These are phyloP conservation scores for Vulpes vulpes DNA, from an alignment of 2,113 vertebrate species.

Conservation along the genomic window DNA sequence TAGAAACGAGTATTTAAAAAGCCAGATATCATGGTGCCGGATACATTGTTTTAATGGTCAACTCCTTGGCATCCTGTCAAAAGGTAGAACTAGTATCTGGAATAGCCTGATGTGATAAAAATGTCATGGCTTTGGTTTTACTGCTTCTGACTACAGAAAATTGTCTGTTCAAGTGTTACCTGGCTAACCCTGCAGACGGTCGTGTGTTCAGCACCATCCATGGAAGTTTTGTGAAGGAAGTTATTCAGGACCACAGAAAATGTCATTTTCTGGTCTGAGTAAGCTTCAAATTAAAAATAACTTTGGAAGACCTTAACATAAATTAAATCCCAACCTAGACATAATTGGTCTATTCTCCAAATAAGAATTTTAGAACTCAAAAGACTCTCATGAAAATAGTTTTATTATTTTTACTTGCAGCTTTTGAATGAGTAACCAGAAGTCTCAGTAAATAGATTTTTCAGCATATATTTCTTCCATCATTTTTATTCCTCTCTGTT, in stretches of 20 bases:
- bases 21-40: conserved; percentile 70
- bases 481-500: background rate
- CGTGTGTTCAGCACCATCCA: background rate
- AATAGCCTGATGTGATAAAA: conserved; percentile 31
- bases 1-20: conserved; percentile 68
- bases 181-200: background rate
- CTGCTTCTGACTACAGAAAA: conserved; percentile 25
- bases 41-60: conserved; percentile 69
- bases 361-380: conserved; percentile 10
- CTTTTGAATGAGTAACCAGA: background rate
- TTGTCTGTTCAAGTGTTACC: background rate
- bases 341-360: background rate
- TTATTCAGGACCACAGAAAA: conserved; percentile 26
- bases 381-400: background rate
- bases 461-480: background rate
- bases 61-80: conserved; percentile 66
- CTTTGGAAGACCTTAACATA: background rate
- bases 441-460: background rate
- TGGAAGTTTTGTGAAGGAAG: conserved; percentile 34
- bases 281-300: conserved; percentile 43
- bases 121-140: conserved; percentile 49
- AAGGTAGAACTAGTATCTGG: conserved; percentile 64
- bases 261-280: background rate
- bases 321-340: background rate
- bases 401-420: background rate